phyloP scores from a whole-genome alignment of 37 sponge, comb jelly and placozoan species.

The Aphrocallistes beatrix region DNA sequence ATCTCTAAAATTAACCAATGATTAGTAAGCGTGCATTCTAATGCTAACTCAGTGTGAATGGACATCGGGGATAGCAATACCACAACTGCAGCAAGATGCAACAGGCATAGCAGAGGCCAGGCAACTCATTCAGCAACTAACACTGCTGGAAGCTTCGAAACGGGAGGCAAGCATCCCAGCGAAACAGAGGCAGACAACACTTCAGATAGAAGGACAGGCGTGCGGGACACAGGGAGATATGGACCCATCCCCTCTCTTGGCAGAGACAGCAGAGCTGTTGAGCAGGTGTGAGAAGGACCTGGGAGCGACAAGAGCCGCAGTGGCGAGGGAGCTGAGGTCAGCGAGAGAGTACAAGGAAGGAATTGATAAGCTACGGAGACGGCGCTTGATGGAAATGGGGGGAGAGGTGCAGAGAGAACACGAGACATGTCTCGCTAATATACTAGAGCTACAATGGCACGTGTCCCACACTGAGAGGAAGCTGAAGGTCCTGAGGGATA shows the following conservation, averaged over 20 bases:
- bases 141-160: background rate
- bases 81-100: background rate
- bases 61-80: background rate
- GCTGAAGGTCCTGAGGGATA: background rate
- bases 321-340: background rate
- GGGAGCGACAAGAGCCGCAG: background rate
- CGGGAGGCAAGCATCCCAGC: background rate
- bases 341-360: background rate
- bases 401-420: slow-evolving; percentile 15
- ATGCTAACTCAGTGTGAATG: slow-evolving; percentile 13
- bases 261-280: background rate
- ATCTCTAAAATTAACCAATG: too few species aligned
- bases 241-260: background rate
- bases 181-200: background rate
- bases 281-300: background rate
- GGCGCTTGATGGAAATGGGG: background rate
- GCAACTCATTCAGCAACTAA: background rate
- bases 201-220: background rate
- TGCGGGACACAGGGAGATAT: background rate
- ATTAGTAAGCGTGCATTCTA: too few species aligned
- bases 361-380: background rate
- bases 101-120: background rate
- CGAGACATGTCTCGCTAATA: background rate
- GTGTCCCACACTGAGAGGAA: slow-evolving; percentile 1
- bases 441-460: background rate